These are phyloP conservation scores for Pseudomugil tenellus DNA, from an alignment of 2,797 vertebrate genomes.

Conservation along the genomic window DNA sequence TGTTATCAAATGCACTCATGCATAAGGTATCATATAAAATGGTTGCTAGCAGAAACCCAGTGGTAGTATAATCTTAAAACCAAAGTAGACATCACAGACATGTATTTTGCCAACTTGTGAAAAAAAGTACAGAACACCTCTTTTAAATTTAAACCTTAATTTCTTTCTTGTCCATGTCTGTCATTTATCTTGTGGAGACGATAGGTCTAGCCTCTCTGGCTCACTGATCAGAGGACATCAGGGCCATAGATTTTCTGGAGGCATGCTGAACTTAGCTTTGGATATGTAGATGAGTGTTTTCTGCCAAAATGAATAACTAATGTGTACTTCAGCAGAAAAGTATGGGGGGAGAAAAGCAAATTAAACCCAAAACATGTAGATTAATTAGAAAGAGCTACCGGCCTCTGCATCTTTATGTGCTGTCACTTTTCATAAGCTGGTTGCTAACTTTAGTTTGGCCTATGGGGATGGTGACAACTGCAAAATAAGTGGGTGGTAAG, in stretches of 20 bases:
- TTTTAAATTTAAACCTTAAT: too few species aligned
- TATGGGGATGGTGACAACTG: not conserved
- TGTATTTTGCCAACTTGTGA: not conserved
- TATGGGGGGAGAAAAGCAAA: not conserved
- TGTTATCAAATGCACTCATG: too few species aligned
- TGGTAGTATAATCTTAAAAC: too few species aligned
- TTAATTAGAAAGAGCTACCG: not conserved
- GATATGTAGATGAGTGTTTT: not conserved
- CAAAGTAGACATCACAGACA: not conserved
- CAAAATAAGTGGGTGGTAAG: not conserved
- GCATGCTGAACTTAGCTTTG: not conserved
- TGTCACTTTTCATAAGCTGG: not conserved
- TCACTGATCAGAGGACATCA: not conserved
- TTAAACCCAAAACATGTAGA: conserved; percentile 5
- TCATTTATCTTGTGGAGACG: not conserved
- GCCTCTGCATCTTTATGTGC: not conserved
- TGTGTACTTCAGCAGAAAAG: not conserved
- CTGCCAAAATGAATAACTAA: not conserved
- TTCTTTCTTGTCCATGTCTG: not conserved
- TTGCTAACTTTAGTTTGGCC: not conserved
- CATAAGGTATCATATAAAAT: too few species aligned
- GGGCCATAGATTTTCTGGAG: not conserved
- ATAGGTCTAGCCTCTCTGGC: not conserved
- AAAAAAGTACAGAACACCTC: not conserved
- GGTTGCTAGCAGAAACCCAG: too few species aligned